Evolutionary conservation across 2,888 invertebrate genomes (phyloP).

Genomic region (Dastarcus helophoroides): DNA sequence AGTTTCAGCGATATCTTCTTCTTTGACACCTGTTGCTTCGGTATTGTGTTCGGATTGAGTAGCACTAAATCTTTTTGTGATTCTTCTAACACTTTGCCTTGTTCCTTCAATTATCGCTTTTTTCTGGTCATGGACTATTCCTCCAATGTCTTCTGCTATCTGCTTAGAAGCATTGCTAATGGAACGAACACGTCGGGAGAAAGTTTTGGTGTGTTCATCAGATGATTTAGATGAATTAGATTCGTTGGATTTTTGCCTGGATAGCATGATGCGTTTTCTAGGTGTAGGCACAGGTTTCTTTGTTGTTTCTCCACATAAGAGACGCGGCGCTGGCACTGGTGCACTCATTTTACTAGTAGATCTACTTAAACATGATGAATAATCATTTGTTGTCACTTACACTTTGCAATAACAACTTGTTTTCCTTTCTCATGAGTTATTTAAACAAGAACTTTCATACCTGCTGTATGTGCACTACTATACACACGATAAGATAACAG

Average conservation of each 20-base stretch:
- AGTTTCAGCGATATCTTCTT: conserved; percentile 21
- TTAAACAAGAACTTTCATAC: no score
- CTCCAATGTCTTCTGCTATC: conserved; percentile 44
- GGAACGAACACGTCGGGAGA: conserved; percentile 39
- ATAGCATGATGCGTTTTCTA: conserved; percentile 37
- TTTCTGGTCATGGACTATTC: conserved; percentile 42
- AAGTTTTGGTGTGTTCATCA: conserved; percentile 24
- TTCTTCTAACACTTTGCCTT: conserved; percentile 36
- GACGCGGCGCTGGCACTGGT: conserved; percentile 25
- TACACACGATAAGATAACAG: no score
- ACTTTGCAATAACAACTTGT: no score
- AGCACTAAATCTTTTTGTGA: conserved; percentile 30
- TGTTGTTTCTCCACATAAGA: conserved; percentile 26
- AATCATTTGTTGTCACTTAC: no score
- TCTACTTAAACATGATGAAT: no score
- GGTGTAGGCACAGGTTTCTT: conserved; percentile 46
- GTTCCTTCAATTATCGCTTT: conserved; percentile 56
- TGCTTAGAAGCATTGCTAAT: conserved; percentile 46
- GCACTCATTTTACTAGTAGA: conserved; percentile 20
- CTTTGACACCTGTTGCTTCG: conserved; percentile 15
- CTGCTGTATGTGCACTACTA: no score
- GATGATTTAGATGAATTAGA: conserved; percentile 10
- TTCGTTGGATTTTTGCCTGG: conserved; percentile 11
- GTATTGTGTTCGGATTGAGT: no score
- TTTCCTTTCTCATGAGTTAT: no score